Evolutionary conservation across 2,113 vertebrate genomes (phyloP).

Genomic region (Alosa alosa): DNA sequence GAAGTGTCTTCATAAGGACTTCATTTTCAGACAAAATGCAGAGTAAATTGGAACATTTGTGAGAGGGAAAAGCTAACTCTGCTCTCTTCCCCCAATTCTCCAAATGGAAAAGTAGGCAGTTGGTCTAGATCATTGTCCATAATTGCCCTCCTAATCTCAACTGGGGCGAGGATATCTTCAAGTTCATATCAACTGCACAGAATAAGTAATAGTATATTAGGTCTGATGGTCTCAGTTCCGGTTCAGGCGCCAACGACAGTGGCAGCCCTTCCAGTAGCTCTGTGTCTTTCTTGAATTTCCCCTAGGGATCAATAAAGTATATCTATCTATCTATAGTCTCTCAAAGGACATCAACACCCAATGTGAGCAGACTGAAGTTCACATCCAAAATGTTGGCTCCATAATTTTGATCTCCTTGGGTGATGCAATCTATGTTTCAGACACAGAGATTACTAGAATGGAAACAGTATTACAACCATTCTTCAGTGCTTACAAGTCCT

Average conservation of each 20-base stretch:
- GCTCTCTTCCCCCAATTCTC: neutral
- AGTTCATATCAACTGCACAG: neutral
- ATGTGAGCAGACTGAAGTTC: neutral
- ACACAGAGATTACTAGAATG: no score
- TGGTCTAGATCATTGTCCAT: neutral
- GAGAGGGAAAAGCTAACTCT: neutral
- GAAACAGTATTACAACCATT: no score
- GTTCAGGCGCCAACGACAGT: no score
- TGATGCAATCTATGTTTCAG: no score
- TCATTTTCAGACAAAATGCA: constrained; percentile 1
- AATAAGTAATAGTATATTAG: neutral
- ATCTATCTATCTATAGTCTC: neutral
- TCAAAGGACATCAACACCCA: neutral
- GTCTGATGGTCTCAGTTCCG: neutral
- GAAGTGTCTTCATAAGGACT: neutral
- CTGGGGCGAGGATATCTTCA: neutral
- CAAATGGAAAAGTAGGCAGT: neutral
- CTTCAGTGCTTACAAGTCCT: no score
- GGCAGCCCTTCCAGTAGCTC: no score
- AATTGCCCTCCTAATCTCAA: neutral
- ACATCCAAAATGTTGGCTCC: no score
- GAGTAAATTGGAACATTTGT: neutral
- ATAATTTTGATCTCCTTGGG: no score
- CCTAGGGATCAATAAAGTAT: no score
- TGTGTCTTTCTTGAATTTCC: no score